Evolutionary conservation across 1,140 invertebrate genomes (phyloP), one percentile per base, ranked within the genome.

Genomic region (Papilio aristodemus): DNA sequence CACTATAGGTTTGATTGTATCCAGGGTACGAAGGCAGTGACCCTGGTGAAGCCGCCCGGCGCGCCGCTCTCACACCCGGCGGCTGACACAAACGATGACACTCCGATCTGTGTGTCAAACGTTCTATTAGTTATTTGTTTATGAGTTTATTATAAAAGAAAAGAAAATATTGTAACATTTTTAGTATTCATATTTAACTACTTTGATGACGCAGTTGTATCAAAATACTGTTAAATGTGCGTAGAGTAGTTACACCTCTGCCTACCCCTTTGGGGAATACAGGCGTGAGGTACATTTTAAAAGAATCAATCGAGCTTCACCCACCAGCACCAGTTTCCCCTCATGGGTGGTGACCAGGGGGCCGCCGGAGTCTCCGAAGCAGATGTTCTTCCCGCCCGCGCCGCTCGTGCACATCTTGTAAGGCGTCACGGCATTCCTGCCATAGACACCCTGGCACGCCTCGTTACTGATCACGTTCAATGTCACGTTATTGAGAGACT

Each of bases 11-110:
- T 68, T 1, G 73, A 54, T 17, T 72, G 71, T 27, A 79, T 77
- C 73, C 75, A 79, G 59, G 43, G 41, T 9, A 68, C 39, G 68
- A 72, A 79, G 22, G 73, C 72, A 1, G 78, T 77, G 54, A 79
- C 75, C 10, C 78, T 63, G n/a, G 73, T 67, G 59, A 72, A 77
- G 1, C 70, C 78, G 22, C 70, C 70, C 9, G 75, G 78, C 13
- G 71, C 9, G 41, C 73, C 69, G 3, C n/a, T 11, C 54, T 70
- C 32, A 59, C 78, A 79, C 19, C 75, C 75, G 13, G 62, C 50
- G 1, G 25, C 14, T 0, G 71, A 71, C 0, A 67, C 62, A 59
- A 93, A 94, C 4, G 93, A 94, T 0, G 89, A 92, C 11, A 94
- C 80, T 37, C 93, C 93, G 37, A 93, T 81, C 86, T 91, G 79